Evolutionary conservation across 2,888 invertebrate genomes (phyloP), one percentile per base, ranked within the genome.

Genomic region (Cephus pulcher): DNA sequence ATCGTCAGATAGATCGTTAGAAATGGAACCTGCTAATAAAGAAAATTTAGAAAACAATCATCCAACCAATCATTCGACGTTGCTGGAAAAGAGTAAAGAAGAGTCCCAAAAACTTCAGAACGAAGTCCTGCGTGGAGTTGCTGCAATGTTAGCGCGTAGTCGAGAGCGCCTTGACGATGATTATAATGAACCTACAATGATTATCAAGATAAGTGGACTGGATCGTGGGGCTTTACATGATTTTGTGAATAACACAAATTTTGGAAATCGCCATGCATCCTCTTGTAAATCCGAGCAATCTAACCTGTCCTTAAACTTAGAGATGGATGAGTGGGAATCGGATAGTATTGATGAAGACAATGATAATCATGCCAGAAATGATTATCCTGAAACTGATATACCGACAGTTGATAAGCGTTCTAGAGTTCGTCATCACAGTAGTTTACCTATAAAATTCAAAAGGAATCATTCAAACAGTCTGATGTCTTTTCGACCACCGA

Each of bases 391-490:
- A 56, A 56, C 23, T 23, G 56, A 23, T 56, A 23, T 0, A 56
- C 56, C 6, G 9, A 56, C 56, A 56, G 56, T 56, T 56, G 56
- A 56, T 56, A 56, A 56, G 56, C 9, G 56, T 56, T 56, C 6
- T 56, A 56, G 56, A 56, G 23, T 23, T 56, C 56, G 56, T 23
- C n/a, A 15, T 56, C 74, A 56, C 30, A 74, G 30, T 74, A 78
- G 32, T 32, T 77, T 70, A 35, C 74, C 40, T 74, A 74, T 37
- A 12, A 69, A 70, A 30, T 2, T 69, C 11, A 71, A 34, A 77
- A 32, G 69, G 35, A 34, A 69, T 76, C 35, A 34, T 34, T 73
- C 73, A 23, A 69, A n/a, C 40, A 75, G 40, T 15, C 34, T 77
- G 32, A 34, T 34, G n/a, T 34, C 40, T 12, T 69, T 75, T 35